phyloP scores from a whole-genome alignment of 23 tunicate species.

The Trididemnum clinides region DNA sequence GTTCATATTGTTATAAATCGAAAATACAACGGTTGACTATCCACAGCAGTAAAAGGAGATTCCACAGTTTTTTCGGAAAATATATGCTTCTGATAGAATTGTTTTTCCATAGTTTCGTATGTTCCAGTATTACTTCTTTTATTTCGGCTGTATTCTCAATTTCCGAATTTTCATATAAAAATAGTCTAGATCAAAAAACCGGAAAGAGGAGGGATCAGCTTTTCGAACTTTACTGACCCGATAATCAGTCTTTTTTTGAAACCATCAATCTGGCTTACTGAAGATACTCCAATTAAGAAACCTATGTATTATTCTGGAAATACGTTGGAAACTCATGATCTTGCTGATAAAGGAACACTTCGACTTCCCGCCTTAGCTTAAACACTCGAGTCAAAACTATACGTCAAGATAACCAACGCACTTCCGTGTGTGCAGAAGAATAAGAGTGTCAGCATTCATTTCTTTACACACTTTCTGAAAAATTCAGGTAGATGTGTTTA shows the following conservation, averaged over 20 bases:
- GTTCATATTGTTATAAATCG: no score
- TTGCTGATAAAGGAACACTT: slow-evolving; percentile 40
- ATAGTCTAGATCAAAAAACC: slow-evolving; percentile 35
- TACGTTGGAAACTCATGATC: slow-evolving; percentile 38
- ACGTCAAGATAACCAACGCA: slow-evolving; percentile 16
- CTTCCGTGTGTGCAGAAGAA: slow-evolving; percentile 7
- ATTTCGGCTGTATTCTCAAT: slow-evolving; percentile 53
- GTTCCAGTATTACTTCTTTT: slow-evolving; percentile 33
- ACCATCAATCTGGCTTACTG: slow-evolving; percentile 16
- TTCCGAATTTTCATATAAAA: slow-evolving; percentile 40
- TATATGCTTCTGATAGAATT: slow-evolving; percentile 8
- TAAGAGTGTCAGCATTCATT: slow-evolving; percentile 24
- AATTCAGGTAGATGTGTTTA: slow-evolving; percentile 8
- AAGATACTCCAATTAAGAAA: slow-evolving; percentile 35
- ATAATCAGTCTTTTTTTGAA: no score
- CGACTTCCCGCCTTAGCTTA: slow-evolving; percentile 27
- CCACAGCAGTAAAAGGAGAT: slow-evolving; percentile 29
- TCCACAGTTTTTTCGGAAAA: slow-evolving; percentile 41
- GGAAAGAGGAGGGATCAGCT: slow-evolving; percentile 47
- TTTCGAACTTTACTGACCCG: slow-evolving; percentile 1
- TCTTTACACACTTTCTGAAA: slow-evolving; percentile 20
- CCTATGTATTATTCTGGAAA: slow-evolving; percentile 32
- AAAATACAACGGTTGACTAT: slow-evolving; percentile 31
- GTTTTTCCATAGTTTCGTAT: slow-evolving; percentile 32
- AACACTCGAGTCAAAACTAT: slow-evolving; percentile 21